These are phyloP conservation scores for Hirtodrosophila confusa DNA, from an alignment of 2,888 invertebrate genomes.

Conservation along the genomic window DNA sequence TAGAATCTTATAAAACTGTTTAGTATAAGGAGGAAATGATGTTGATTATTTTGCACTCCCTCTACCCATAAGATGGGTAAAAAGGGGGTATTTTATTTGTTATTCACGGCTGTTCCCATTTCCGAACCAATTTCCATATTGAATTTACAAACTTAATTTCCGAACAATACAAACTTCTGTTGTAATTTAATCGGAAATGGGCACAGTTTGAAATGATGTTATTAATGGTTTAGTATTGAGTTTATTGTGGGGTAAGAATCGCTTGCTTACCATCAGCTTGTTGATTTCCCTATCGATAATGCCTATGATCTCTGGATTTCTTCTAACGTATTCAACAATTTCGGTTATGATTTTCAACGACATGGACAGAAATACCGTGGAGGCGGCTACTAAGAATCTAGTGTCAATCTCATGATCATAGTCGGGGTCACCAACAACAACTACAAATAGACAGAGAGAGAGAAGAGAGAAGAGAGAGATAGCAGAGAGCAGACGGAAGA, in stretches of 20 bases:
- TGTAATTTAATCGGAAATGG: too few species aligned
- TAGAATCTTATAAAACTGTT: background rate
- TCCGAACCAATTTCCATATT: too few species aligned
- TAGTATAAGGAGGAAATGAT: too few species aligned
- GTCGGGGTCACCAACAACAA: conserved; percentile 77
- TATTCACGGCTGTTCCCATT: too few species aligned
- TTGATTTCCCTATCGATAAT: conserved; percentile 82
- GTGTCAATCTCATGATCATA: conserved; percentile 79
- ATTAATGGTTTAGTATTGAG: too few species aligned
- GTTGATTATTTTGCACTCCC: too few species aligned
- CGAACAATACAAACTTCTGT: too few species aligned
- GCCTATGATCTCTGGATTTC: conserved; percentile 82
- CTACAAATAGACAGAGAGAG: conserved; percentile 63
- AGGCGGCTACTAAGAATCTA: conserved; percentile 83
- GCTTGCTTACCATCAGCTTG: conserved; percentile 80
- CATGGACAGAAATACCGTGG: conserved; percentile 83
- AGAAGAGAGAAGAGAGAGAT: conserved; percentile 56
- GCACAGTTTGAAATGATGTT: too few species aligned
- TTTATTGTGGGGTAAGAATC: background rate
- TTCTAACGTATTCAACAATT: conserved; percentile 82
- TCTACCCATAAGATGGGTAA: too few species aligned
- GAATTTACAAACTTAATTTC: too few species aligned
- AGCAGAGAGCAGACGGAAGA: conserved; percentile 38
- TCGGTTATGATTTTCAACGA: conserved; percentile 82
- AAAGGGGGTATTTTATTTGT: too few species aligned